Evolutionary conservation across 2,888 invertebrate genomes (phyloP).

Genomic region (Athalia circularis): DNA sequence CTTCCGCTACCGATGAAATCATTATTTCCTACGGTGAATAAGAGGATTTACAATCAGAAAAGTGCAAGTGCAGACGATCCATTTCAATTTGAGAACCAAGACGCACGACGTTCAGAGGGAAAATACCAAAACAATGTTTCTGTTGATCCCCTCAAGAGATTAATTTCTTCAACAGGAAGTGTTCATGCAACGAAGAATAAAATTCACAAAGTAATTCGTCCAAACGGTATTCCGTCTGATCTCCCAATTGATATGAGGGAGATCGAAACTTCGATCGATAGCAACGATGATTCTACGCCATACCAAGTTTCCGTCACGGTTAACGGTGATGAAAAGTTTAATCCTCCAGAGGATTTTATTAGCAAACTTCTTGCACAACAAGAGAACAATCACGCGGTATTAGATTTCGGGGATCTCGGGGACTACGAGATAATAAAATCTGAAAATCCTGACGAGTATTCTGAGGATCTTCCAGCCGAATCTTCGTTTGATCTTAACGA

Average conservation of each 20-base stretch:
- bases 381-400: constrained; percentile 45
- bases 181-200: background rate
- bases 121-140: too few relatives aligned
- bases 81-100: too few relatives aligned
- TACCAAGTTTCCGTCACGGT: constrained; percentile 60
- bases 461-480: background rate
- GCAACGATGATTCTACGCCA: constrained; percentile 57
- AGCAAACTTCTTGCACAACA: constrained; percentile 56
- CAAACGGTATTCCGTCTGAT: background rate
- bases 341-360: constrained; percentile 53
- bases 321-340: constrained; percentile 54
- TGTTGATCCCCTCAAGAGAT: background rate
- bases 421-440: constrained; percentile 53
- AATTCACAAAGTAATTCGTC: background rate
- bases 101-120: too few relatives aligned
- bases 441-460: constrained; percentile 10
- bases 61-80: too few relatives aligned
- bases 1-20: background rate
- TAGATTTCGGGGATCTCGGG: constrained; percentile 43
- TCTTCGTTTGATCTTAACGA: background rate
- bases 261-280: constrained; percentile 47
- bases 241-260: constrained; percentile 30
- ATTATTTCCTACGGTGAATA: too few relatives aligned
- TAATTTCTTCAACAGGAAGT: background rate
- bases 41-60: too few relatives aligned